Conservation (phyloP, 2,888 invertebrate species). For the Tanypteryx hageni region DNA sequence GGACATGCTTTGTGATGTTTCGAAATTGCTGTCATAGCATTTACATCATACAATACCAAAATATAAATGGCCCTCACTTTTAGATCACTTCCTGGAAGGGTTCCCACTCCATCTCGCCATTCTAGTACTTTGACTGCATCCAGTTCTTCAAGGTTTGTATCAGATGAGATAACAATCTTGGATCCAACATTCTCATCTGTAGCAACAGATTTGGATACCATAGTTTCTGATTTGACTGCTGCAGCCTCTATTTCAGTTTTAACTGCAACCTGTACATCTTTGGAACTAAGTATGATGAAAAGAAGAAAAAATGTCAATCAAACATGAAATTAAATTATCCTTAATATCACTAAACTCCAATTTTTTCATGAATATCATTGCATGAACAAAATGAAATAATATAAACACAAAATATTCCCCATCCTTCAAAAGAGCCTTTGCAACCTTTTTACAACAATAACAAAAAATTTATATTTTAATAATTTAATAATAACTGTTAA, state of each 20-base stretch:
- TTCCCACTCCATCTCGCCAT: constrained; percentile 85
- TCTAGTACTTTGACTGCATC: constrained; percentile 80
- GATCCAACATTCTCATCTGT: neutral
- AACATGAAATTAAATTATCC: no score
- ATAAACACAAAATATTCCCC: no score
- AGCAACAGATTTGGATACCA: neutral
- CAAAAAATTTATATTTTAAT: no score
- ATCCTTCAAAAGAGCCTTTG: no score
- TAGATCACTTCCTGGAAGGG: constrained; percentile 81
- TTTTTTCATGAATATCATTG: no score
- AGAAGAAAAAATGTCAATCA: no score
- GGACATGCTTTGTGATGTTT: neutral
- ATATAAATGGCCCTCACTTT: constrained; percentile 71
- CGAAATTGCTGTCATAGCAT: neutral
- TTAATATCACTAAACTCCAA: no score
- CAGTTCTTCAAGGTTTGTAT: constrained; percentile 70
- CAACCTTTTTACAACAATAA: no score
- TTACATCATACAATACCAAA: neutral
- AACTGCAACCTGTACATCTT: neutral
- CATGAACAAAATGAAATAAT: no score
- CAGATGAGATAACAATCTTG: neutral
- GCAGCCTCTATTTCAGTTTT: neutral
- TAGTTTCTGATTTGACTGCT: neutral
- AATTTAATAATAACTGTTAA: no score
- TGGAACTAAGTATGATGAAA: neutral